Evolutionary conservation across 2,797 vertebrate species (phyloP).

Genomic region (Lophotriccus pileatus): DNA sequence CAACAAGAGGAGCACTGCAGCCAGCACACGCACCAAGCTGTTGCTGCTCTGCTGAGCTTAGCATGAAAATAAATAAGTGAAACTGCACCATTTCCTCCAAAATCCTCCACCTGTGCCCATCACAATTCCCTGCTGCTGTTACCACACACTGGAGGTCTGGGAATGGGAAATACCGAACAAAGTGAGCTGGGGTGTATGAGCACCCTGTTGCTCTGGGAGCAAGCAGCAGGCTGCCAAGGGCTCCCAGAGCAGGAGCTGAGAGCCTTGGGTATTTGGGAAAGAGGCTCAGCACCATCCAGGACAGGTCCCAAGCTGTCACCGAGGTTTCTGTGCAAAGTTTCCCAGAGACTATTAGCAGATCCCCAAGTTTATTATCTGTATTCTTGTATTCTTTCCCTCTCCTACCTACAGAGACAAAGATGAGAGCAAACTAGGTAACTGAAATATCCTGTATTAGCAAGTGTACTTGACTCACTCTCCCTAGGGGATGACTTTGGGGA

Average conservation of each 20-base stretch:
- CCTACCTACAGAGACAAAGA: neutral
- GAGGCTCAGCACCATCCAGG: neutral
- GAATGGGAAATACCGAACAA: neutral
- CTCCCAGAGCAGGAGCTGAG: neutral
- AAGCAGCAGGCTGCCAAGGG: neutral
- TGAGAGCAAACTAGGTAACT: neutral
- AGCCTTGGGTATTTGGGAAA: neutral
- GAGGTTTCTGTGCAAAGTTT: neutral
- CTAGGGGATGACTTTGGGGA: neutral
- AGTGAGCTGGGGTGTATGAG: fast-evolving
- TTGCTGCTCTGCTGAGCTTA: neutral
- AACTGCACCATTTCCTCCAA: neutral
- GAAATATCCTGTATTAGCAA: neutral
- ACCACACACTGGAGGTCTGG: neutral
- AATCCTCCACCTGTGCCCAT: fast-evolving
- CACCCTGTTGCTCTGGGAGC: neutral
- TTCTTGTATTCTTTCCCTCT: neutral
- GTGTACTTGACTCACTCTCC: neutral
- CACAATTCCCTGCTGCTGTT: neutral
- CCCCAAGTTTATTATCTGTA: neutral
- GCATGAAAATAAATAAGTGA: neutral
- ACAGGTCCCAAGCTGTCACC: neutral
- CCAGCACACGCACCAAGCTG: neutral
- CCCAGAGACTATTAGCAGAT: neutral
- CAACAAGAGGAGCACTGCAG: fast-evolving